Evolutionary conservation across 2,888 invertebrate genomes (phyloP), one percentile per base, ranked within the genome.

Genomic region (Actias luna): DNA sequence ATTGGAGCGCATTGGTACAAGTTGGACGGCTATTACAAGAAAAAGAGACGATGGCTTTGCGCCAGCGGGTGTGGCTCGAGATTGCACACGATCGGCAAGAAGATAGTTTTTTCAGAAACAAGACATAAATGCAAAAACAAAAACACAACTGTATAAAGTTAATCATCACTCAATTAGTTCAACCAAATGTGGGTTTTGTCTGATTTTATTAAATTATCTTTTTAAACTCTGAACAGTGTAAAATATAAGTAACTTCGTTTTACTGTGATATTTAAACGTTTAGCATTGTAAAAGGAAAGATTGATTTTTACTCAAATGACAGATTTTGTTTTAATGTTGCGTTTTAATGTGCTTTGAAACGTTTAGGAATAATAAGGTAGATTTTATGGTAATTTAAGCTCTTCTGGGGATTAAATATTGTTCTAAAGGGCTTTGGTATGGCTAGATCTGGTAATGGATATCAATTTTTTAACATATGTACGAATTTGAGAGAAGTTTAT

Each of bases 41-140:
- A 71, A 63, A 89, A 88, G 72, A 76, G 92, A 61, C 80, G 93
- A 4, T 93, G 93, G 93, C 69, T 79, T 18, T 93, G 93, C 75
- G 91, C 92, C 0, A 79, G 85, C 25, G 88, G 83, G 64, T 93
- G 93, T 71, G 83, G 84, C 1, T 93, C 92, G 1, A 74, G 92
- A 25, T 78, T 93, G 1, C 92, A 93, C 69, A 93, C 93, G 0
- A 65, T 76, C 5, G 90, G 90, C 27, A 92, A 89, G 68, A 73
- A 69, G 3, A 71, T 93, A 27, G 89, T 93, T n/a, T 89, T 87
- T 75, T 79, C 86, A 0, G 89, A 90, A 29, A 68, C 85, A 1
- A 72, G 88, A 62, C 92, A 91, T 67, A 77, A 75, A 27, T 92
- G 92, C 69, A 80, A 67, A 63, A 73, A 65, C n/a, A 65, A 61